A percentile compares a stretch with the other conserved stretches of the same genome.
Evolutionary conservation across 2,888 invertebrate species (phyloP).

Genomic region (Eristalis arbustorum): DNA sequence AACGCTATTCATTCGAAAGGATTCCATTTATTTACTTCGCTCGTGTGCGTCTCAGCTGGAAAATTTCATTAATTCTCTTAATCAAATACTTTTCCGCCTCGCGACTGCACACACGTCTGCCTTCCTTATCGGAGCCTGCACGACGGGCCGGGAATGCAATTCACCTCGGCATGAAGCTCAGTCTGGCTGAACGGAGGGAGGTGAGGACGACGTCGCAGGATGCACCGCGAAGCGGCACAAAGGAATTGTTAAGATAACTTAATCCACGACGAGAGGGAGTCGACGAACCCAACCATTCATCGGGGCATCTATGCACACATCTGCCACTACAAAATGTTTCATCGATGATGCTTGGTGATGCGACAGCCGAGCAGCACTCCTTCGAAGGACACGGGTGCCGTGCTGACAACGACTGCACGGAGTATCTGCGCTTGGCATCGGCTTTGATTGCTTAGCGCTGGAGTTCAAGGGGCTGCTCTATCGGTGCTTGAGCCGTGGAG

Average conservation of each 20-base stretch:
- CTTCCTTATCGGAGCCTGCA: background rate
- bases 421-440: slow-evolving; percentile 3
- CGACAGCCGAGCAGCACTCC: background rate
- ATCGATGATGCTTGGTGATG: slow-evolving; percentile 59
- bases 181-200: background rate
- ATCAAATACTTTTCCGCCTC: background rate
- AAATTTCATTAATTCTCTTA: slow-evolving; percentile 2
- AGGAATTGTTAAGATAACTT: slow-evolving; percentile 49
- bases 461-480: slow-evolving; percentile 44
- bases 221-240: slow-evolving; percentile 24
- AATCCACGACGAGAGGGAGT: slow-evolving; percentile 16
- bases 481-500: slow-evolving; percentile 35
- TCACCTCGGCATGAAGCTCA: background rate
- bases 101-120: background rate
- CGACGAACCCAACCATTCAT: slow-evolving; percentile 20
- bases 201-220: background rate
- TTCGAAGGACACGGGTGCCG: slow-evolving; percentile 33
- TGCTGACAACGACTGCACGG: background rate
- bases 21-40: background rate
- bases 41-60: background rate
- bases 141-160: background rate
- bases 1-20: background rate
- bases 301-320: background rate
- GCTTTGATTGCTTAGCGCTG: slow-evolving; percentile 48
- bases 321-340: slow-evolving; percentile 28